Evolutionary conservation across 2,888 invertebrate species (phyloP), one percentile per base, ranked within the genome.

Genomic region (Sinohyriopsis cumingii): DNA sequence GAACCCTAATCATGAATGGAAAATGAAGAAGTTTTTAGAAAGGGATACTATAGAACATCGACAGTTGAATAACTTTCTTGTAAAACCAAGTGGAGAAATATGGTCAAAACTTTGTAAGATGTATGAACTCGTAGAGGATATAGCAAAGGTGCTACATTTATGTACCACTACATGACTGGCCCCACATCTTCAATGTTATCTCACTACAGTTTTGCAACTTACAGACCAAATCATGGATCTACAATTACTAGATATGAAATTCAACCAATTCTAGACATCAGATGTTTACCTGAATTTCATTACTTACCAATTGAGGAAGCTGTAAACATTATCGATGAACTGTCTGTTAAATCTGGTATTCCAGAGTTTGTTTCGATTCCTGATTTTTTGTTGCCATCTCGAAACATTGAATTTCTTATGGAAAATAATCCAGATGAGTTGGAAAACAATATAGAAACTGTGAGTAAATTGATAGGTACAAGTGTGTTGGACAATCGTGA

Each of bases 201-300:
- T 25, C 1, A 25, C 25, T 25, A 25, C 25, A 25, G 25, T 25
- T 25, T 25, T 25, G 25, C 25, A 25, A 25, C 25, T 25, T 25
- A 25, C 4, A 25, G 25, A 25, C 4, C 25, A 25, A 25, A 25
- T 25, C 3, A 25, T 25, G 25, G 3, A 25, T 25, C 2, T 3
- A 22, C 33, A 45, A 15, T 63, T 15, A 18, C 33, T 3, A 22
- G 63, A 19, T 28, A 45, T 63, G 63, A 33, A 53, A 19, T 63
- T 19, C 4, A 63, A 63, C 63, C 63, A 63, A 53, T 63, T 5
- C 19, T 33, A 28, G 63, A 53, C 53, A 24, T 63, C 18, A 24
- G 54, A 1, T 20, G 63, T 28, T 53, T 63, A 20, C 63, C 54
- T n/a, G 63, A 63, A 63, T 22, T n/a, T 22, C 60, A 60, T 22